Evolutionary conservation across 2,113 vertebrate species (phyloP), one percentile per base, ranked within the genome.

Genomic region (Haliaeetus leucogaster): DNA sequence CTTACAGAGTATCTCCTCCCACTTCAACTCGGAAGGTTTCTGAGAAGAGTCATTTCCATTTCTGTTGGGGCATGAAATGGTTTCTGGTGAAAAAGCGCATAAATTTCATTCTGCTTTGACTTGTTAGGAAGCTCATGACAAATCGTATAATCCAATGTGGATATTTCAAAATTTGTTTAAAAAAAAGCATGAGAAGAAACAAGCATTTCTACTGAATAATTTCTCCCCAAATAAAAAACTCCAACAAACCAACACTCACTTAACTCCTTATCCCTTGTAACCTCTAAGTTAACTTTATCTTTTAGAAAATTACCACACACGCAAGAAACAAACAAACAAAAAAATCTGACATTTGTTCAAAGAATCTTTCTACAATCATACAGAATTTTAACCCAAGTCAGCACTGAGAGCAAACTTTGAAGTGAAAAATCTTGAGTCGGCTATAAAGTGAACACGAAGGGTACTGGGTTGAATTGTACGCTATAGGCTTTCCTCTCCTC

Each of bases 31-130:
- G 95, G 83, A 96, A 86, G 56, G 66, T 85, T 95, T 93, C 76
- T 66, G 89, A 94, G 80, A 96, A 94, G 59, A 93, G 88, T 96
- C 12, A 96, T 95, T 96, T 95, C 82, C 92, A 86, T 93, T 96
- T 95, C 89, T 96, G 95, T 91, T 96, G 74, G 74, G 94, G 91
- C 95, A 97, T 93, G 96, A 97, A 97, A 94, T 91, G 42, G 90
- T 95, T 97, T 97, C 94, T 95, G 63, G 84, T 82, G 89, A 82
- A 95, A 87, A 94, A 56, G 32, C 6, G 9, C 50, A 70, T 48
- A 92, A 93, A 95, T 87, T 77, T 95, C 77, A 68, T 87, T 95
- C 89, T 96, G 94, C 93, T 97, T 91, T 96, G 86, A 93, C 80
- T 95, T 94, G 83, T 94, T 96, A 82, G 45, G 74, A 93, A 96